A percentile compares a stretch with the other conserved stretches of the same genome.
Conservation (phyloP, 2,888 invertebrate species). For the Teleiodes luculella region DNA sequence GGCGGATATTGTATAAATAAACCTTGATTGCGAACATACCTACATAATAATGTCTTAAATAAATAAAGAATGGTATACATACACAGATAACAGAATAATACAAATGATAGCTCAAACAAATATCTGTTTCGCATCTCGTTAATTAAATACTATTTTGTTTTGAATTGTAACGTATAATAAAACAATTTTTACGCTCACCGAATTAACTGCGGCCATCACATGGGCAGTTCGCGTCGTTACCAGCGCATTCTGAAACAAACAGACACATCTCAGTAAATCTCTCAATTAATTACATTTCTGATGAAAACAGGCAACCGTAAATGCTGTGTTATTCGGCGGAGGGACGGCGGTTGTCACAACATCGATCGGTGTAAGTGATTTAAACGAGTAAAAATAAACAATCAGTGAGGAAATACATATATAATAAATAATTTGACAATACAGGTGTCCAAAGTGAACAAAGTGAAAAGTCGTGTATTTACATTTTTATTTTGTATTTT, state of each 20-base stretch:
- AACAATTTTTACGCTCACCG: slow-evolving; percentile 68
- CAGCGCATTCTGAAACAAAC: slow-evolving; percentile 68
- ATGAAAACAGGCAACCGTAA: slow-evolving; percentile 16
- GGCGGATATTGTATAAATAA: no score
- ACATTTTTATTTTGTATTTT: no score
- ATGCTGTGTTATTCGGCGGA: slow-evolving; percentile 18
- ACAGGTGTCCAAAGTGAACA: no score
- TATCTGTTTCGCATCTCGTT: background rate
- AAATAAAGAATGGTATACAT: no score
- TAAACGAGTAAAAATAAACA: no score
- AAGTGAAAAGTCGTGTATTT: no score
- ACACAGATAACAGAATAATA: no score
- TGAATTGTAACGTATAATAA: slow-evolving; percentile 24
- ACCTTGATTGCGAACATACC: no score
- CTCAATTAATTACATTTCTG: slow-evolving; percentile 18
- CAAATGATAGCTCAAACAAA: no score
- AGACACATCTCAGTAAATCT: slow-evolving; percentile 13
- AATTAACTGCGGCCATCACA: slow-evolving; percentile 82
- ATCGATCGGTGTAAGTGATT: background rate
- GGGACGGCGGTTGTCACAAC: slow-evolving; percentile 10
- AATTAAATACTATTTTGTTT: background rate
- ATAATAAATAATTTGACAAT: no score
- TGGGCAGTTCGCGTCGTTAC: slow-evolving; percentile 43
- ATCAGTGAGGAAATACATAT: no score
- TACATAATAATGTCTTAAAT: no score